Percentiles rank a stretch among this genome's conserved stretches.
Conservation (phyloP, 2,888 invertebrate genomes). For the Caenorhabditis imperialis region DNA sequence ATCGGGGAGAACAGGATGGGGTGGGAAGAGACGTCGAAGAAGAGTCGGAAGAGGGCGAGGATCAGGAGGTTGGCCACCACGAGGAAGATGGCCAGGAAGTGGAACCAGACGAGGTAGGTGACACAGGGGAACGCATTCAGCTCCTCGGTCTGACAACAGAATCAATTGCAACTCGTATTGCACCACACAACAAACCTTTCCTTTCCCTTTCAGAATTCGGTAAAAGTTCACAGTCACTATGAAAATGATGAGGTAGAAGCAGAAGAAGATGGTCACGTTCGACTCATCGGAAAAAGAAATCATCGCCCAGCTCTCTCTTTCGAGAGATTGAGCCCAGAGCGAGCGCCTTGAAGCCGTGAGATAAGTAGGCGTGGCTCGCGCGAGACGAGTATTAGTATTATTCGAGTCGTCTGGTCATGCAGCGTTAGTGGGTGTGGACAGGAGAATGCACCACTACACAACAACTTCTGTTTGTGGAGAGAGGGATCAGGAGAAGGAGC, state of each 20-base stretch:
- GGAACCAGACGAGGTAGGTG: conserved; percentile 22
- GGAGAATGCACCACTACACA: conserved; percentile 19
- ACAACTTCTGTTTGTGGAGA: conserved; percentile 23
- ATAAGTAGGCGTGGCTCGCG: conserved; percentile 7
- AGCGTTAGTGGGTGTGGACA: too few relatives aligned
- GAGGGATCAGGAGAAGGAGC: too few relatives aligned
- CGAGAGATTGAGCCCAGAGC: conserved; percentile 10
- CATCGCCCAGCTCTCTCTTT: conserved; percentile 3
- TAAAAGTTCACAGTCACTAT: conserved; percentile 41
- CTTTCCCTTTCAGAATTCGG: conserved; percentile 25
- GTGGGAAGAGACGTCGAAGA: conserved; percentile 1
- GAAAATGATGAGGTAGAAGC: conserved; percentile 43
- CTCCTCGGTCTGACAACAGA: conserved; percentile 18
- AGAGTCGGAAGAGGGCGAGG: conserved; percentile 15
- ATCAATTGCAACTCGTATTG: background rate
- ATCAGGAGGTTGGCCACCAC: conserved; percentile 7
- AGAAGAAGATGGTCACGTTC: conserved; percentile 36
- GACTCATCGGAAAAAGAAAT: conserved; percentile 40
- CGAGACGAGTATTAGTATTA: conserved; percentile 33
- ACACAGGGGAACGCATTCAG: conserved; percentile 30
- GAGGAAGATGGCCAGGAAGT: conserved; percentile 22
- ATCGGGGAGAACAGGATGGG: conserved; percentile 14
- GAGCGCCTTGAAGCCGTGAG: conserved; percentile 1
- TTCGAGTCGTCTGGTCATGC: conserved; percentile 33
- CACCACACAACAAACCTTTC: conserved; percentile 17